phyloP scores from a whole-genome alignment of 2,113 vertebrate genomes.

The Hirundichthys speculiger region DNA sequence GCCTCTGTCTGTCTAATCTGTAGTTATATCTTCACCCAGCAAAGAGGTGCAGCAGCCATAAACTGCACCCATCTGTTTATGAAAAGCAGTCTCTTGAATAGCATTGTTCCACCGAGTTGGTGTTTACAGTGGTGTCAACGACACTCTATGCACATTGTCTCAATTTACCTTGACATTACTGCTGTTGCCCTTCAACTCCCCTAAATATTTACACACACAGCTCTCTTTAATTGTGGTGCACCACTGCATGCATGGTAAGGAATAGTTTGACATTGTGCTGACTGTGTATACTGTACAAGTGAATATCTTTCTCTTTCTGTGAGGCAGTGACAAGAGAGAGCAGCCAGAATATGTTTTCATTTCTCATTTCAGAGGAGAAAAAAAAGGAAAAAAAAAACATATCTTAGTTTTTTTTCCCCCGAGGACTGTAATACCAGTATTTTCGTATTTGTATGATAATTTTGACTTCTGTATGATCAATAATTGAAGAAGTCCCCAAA shows the following conservation, averaged over 20 bases:
- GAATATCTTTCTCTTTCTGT: neutral
- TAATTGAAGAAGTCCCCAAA: too few species aligned
- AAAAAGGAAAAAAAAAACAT: too few species aligned
- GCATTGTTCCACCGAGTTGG: conserved; percentile 66
- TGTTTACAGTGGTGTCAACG: conserved; percentile 70
- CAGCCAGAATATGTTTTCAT: too few species aligned
- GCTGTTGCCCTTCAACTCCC: conserved; percentile 62
- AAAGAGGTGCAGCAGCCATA: conserved; percentile 62
- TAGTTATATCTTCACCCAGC: conserved; percentile 73
- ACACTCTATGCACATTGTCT: conserved; percentile 52
- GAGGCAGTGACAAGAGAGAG: too few species aligned
- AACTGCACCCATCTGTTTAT: conserved; percentile 74
- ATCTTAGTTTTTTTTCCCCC: too few species aligned
- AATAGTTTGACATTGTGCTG: conserved; percentile 37
- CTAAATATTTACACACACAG: conserved; percentile 26
- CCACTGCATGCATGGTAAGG: conserved; percentile 16
- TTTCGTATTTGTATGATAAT: too few species aligned
- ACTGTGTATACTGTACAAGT: conserved; percentile 19
- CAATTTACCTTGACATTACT: conserved; percentile 60
- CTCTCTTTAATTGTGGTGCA: conserved; percentile 47
- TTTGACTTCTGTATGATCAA: too few species aligned
- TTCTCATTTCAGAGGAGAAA: too few species aligned
- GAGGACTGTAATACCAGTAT: too few species aligned
- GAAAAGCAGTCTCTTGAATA: conserved; percentile 54
- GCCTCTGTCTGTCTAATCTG: conserved; percentile 58